Evolutionary conservation across 1,140 invertebrate genomes (phyloP).

Genomic region (Xylocopa sonorina): DNA sequence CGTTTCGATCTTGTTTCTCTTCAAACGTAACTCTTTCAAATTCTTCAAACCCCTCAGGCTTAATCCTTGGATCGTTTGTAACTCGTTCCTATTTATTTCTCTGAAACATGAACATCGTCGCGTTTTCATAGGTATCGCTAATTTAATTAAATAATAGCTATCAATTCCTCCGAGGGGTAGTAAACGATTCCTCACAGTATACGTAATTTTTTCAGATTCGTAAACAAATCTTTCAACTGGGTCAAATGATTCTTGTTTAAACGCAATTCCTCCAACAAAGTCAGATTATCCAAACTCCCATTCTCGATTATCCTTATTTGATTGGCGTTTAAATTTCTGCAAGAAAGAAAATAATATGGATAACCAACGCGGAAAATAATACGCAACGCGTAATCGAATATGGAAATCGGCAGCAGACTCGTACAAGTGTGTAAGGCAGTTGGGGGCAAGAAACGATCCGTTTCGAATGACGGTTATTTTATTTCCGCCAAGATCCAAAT

Average conservation of each 20-base stretch:
- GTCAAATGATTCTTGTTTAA: conserved; percentile 91
- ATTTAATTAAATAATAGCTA: too few species aligned
- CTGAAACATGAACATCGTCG: conserved; percentile 75
- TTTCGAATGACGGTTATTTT: conserved; percentile 83
- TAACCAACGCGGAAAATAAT: too few species aligned
- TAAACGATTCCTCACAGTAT: conserved; percentile 84
- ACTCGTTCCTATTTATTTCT: conserved; percentile 91
- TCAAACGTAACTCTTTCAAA: conserved; percentile 88
- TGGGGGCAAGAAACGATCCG: conserved; percentile 80
- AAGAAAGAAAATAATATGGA: conserved; percentile 74
- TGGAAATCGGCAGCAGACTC: too few species aligned
- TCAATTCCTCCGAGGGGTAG: not conserved
- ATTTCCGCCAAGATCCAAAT: conserved; percentile 86
- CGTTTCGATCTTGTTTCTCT: conserved; percentile 89
- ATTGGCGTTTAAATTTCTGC: conserved; percentile 90
- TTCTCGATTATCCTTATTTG: conserved; percentile 86
- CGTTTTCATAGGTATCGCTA: too few species aligned
- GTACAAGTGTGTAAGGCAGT: conserved; percentile 80
- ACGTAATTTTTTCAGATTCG: conserved; percentile 86
- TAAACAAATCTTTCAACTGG: conserved; percentile 88
- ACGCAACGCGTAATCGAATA: too few species aligned
- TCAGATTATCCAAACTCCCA: conserved; percentile 88
- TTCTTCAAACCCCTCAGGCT: conserved; percentile 89
- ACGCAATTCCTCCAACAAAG: conserved; percentile 88
- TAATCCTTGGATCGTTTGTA: conserved; percentile 89